Evolutionary conservation across 2,888 invertebrate genomes (phyloP).

Genomic region (Lissocephala sabroskyi): DNA sequence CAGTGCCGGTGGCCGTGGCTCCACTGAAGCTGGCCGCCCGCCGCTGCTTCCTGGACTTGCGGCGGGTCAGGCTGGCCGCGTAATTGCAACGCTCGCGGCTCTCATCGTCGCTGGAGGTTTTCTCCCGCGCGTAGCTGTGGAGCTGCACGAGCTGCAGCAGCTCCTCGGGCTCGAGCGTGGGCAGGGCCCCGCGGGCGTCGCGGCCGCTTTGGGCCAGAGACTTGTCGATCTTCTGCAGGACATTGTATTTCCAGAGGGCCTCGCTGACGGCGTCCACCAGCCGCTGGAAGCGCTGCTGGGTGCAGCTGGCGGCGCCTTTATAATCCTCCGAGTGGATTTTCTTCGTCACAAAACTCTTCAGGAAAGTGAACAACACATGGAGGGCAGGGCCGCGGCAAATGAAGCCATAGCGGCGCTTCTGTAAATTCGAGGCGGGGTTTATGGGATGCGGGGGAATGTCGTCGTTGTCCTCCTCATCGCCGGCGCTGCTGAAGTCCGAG

Average conservation of each 20-base stretch:
- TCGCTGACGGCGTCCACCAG: constrained; percentile 65
- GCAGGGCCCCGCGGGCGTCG: constrained; percentile 9
- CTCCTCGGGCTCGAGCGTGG: constrained; percentile 59
- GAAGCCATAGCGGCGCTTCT: constrained; percentile 50
- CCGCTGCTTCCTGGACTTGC: constrained; percentile 60
- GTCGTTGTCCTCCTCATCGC: constrained; percentile 40
- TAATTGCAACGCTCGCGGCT: constrained; percentile 59
- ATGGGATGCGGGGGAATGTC: constrained; percentile 20
- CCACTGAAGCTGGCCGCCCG: constrained; percentile 65
- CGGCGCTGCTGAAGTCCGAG: constrained; percentile 17
- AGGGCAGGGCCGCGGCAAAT: constrained; percentile 57
- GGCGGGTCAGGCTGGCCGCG: constrained; percentile 54
- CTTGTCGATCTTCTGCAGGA: constrained; percentile 65
- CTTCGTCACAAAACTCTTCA: constrained; percentile 65
- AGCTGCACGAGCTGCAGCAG: constrained; percentile 62
- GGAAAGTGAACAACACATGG: constrained; percentile 54
- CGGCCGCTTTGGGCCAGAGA: constrained; percentile 34
- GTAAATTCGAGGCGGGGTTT: background rate
- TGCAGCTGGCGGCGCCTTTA: constrained; percentile 52
- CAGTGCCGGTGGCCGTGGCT: constrained; percentile 18
- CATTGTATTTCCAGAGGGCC: constrained; percentile 67
- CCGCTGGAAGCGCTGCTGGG: constrained; percentile 57
- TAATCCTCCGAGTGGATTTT: constrained; percentile 68
- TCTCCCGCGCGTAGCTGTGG: constrained; percentile 56
- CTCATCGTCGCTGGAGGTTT: constrained; percentile 69